phyloP scores from a whole-genome alignment of 2,797 vertebrate genomes.

The Cryptoblepharus egeriae region DNA sequence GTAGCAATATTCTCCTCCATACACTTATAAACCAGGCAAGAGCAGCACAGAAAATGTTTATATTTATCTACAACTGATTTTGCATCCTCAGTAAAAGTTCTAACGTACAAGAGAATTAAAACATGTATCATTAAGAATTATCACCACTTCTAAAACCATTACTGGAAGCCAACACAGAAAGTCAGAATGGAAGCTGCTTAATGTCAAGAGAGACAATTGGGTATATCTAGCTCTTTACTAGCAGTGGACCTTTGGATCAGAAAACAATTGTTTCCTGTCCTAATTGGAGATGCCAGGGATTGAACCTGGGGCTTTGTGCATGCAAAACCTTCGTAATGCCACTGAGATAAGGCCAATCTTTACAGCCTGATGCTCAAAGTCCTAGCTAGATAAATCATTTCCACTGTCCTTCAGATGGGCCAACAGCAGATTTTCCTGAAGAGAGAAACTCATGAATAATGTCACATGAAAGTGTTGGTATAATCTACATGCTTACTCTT shows the following conservation, averaged over 20 bases:
- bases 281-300: too few relatives aligned
- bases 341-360: too few relatives aligned
- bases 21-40: not conserved
- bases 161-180: not conserved
- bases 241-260: too few relatives aligned
- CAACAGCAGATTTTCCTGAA: not conserved
- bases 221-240: too few relatives aligned
- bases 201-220: too few relatives aligned
- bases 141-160: not conserved
- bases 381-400: not conserved
- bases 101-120: not conserved
- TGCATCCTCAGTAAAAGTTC: not conserved
- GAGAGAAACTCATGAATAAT: not conserved
- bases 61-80: not conserved
- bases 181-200: not conserved
- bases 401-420: not conserved
- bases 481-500: not conserved
- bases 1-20: not conserved
- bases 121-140: not conserved
- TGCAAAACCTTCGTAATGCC: too few relatives aligned
- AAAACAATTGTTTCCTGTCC: too few relatives aligned
- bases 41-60: not conserved
- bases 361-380: not conserved
- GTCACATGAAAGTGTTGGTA: not conserved
- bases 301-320: too few relatives aligned